Conservation (phyloP, 2,797 vertebrate genomes). For the Esox lucius region DNA sequence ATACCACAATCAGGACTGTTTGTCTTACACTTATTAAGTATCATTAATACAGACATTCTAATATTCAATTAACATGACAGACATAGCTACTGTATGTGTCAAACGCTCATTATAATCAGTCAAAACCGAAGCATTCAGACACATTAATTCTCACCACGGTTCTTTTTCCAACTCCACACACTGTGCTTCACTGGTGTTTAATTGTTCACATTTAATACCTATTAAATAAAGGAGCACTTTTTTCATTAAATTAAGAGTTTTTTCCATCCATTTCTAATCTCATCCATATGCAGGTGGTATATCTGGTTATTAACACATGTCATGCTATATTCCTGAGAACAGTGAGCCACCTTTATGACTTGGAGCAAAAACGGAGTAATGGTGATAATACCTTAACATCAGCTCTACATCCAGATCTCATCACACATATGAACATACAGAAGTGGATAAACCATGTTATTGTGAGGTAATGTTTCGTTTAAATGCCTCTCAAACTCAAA, state of each 20-base stretch:
- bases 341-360: background rate
- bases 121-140: background rate
- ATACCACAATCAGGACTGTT: background rate
- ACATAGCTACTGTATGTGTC: background rate
- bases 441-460: background rate
- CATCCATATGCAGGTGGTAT: slow-evolving; percentile 14
- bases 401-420: slow-evolving; percentile 9
- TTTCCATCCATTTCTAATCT: background rate
- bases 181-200: background rate
- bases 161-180: background rate
- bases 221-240: background rate
- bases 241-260: slow-evolving; percentile 1
- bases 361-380: slow-evolving; percentile 12
- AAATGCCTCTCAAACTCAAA: background rate
- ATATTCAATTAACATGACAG: background rate
- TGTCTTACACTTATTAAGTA: background rate
- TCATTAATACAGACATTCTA: background rate
- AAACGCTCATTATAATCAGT: background rate
- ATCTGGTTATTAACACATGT: slow-evolving; percentile 14
- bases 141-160: background rate
- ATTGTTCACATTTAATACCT: background rate
- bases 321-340: slow-evolving; percentile 7
- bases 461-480: background rate
- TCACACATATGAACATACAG: slow-evolving; percentile 11
- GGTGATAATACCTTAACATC: slow-evolving; percentile 11